phyloP scores from a whole-genome alignment of 2,797 vertebrate species.

The Echeneis naucrates region DNA sequence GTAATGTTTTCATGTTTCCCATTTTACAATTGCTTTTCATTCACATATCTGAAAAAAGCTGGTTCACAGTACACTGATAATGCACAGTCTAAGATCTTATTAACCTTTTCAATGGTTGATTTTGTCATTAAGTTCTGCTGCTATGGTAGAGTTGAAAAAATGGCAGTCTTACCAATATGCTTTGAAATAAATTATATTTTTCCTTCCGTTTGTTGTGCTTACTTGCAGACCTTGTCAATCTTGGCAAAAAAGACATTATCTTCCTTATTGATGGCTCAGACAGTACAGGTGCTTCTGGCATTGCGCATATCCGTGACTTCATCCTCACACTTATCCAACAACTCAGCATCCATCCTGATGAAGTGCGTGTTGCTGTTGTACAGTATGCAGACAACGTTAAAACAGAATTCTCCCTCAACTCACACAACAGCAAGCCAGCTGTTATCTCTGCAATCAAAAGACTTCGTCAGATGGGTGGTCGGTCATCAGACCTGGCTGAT shows the following conservation, averaged over 20 bases:
- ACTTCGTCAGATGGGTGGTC: constrained; percentile 88
- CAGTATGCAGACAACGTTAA: constrained; percentile 89
- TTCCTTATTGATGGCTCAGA: constrained; percentile 96
- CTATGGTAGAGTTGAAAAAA: neutral
- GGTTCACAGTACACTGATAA: neutral
- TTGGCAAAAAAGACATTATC: constrained; percentile 90
- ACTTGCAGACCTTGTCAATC: constrained; percentile 59
- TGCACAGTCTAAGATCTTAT: neutral
- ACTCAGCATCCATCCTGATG: constrained; percentile 88
- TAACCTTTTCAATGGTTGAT: neutral
- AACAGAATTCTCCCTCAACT: constrained; percentile 90
- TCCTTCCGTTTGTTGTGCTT: constrained; percentile 14
- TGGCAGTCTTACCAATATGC: neutral
- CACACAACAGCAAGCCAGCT: constrained; percentile 83
- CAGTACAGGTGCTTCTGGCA: constrained; percentile 72
- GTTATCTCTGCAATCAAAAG: constrained; percentile 87
- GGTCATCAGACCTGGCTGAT: constrained; percentile 86
- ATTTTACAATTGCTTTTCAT: neutral
- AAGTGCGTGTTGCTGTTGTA: constrained; percentile 89
- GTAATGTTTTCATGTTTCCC: neutral
- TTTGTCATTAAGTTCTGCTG: neutral
- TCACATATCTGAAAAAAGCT: neutral
- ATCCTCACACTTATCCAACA: constrained; percentile 87
- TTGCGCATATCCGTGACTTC: constrained; percentile 93
- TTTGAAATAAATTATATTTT: neutral